Evolutionary conservation across 2,888 invertebrate genomes (phyloP).

Genomic region (Nebria brevicollis): DNA sequence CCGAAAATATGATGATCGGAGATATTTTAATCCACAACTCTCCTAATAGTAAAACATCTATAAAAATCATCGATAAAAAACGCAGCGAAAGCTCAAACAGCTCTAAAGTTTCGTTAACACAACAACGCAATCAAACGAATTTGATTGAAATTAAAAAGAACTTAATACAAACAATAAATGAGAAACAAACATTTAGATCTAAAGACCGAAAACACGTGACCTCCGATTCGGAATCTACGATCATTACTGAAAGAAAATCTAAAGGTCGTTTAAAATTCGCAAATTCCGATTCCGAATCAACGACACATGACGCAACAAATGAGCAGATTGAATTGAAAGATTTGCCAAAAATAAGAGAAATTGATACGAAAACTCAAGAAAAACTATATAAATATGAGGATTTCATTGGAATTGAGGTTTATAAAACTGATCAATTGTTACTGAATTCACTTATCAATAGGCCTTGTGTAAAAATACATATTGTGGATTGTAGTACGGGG

Average conservation of each 20-base stretch:
- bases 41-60: constrained; percentile 25
- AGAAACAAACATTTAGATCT: neutral
- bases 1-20: constrained; percentile 46
- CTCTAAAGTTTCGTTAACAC: neutral
- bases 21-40: constrained; percentile 52
- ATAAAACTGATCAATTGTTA: constrained; percentile 69
- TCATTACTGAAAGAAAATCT: neutral
- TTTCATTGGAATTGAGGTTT: constrained; percentile 66
- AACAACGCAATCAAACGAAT: neutral
- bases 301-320: neutral
- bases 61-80: constrained; percentile 44
- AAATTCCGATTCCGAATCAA: neutral
- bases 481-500: constrained; percentile 68
- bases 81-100: constrained; percentile 6
- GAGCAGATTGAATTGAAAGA: constrained; percentile 16
- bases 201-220: neutral
- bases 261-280: neutral
- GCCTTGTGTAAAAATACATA: constrained; percentile 72
- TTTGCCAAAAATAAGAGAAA: constrained; percentile 25
- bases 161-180: neutral
- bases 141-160: constrained; percentile 16
- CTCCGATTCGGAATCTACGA: neutral
- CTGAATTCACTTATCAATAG: constrained; percentile 69
- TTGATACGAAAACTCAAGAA: constrained; percentile 8
- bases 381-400: constrained; percentile 54